Evolutionary conservation across 2,113 vertebrate genomes (phyloP), one percentile per base, ranked within the genome.

Genomic region (Tapirus terrestris): DNA sequence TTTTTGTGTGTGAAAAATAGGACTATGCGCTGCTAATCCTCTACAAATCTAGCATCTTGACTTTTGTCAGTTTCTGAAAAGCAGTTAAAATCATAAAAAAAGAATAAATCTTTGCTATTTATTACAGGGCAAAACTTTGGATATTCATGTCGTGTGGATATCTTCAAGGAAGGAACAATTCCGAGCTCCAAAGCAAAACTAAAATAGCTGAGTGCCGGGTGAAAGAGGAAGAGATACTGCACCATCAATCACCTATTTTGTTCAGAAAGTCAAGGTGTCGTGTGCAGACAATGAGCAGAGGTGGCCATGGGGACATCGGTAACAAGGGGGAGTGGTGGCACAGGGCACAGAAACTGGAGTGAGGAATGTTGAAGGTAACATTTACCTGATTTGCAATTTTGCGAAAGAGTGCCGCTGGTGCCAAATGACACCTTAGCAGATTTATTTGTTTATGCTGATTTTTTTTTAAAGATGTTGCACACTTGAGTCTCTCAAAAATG

Each of bases 21-120:
- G 21, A 36, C 61, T 80, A 31, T 14, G 36, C n/a, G 48, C 20
- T 73, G 48, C 39, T 27, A 39, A 43, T 31, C 31, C 39, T 88
- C 48, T 68, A 14, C 39, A 77, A 96, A 56, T 70, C 29, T 75
- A 36, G 31, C 29, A 33, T 27, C 45, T 87, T 33, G 31, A 83
- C n/a, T 79, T 89, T 77, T 51, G 31, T 48, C 25, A 33, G 23
- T 80, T 94, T 91, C 82, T 87, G 36, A 85, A 89, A 93, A 56
- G 29, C 73, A 36, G 18, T 45, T 90, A 89, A 89, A 91, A 65
- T 79, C 13, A 79, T 58, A 80, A 58, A 7, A 39, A 86, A 72
- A 82, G 12, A 83, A 92, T 68, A 93, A 93, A 75, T 10, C 39
- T 80, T 45, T 68, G 58, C 60, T 56, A 27, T 81, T 20, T 56